Evolutionary conservation across 1,140 invertebrate species (phyloP).

Genomic region (Ceratosolen solmsi): DNA sequence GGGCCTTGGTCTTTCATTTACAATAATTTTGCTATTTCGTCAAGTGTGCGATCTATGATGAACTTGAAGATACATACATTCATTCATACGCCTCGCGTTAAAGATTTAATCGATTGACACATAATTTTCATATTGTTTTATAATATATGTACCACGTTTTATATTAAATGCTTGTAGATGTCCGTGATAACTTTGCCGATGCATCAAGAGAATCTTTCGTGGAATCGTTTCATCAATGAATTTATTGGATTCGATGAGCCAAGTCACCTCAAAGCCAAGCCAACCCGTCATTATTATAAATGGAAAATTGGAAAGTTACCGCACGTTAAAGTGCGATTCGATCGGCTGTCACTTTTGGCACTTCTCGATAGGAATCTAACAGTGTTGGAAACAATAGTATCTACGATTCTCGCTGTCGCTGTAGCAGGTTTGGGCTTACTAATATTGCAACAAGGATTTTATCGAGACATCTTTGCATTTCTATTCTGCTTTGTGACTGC

Average conservation of each 20-base stretch:
- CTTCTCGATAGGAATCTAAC: constrained; percentile 94
- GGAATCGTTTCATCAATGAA: constrained; percentile 68
- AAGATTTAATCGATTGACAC: too few species aligned
- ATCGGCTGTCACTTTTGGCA: constrained; percentile 92
- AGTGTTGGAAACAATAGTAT: constrained; percentile 87
- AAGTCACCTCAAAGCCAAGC: constrained; percentile 66
- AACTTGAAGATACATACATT: too few species aligned
- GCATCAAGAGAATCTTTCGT: constrained; percentile 62
- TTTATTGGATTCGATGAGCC: constrained; percentile 63
- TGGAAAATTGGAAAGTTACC: constrained; percentile 83
- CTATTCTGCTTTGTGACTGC: constrained; percentile 98
- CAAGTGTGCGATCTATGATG: too few species aligned
- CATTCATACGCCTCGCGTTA: too few species aligned
- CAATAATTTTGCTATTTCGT: too few species aligned
- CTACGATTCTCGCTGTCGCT: constrained; percentile 87
- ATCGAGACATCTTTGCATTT: constrained; percentile 93
- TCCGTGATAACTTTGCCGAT: constrained; percentile 61
- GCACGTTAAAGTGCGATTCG: constrained; percentile 87
- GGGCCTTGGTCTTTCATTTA: too few species aligned
- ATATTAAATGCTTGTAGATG: constrained; percentile 49
- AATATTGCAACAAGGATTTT: constrained; percentile 89
- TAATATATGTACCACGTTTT: too few species aligned
- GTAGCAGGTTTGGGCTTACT: constrained; percentile 90
- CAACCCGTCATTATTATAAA: constrained; percentile 89
- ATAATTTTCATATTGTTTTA: too few species aligned